These are phyloP conservation scores for Cotesia typhae DNA, from an alignment of 1,140 invertebrate species.

Conservation along the genomic window DNA sequence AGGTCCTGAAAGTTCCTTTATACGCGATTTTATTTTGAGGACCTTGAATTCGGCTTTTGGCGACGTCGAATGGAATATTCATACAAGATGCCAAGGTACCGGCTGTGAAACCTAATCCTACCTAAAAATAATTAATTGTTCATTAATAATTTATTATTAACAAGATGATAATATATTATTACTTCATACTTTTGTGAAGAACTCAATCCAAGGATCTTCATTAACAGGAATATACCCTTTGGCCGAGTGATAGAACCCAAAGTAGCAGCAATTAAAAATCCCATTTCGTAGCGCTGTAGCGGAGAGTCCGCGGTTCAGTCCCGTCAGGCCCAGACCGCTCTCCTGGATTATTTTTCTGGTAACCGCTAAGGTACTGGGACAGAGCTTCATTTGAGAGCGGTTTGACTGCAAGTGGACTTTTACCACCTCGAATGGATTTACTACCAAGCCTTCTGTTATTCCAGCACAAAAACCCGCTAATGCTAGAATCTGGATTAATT, in stretches of 20 bases:
- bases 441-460: conserved; percentile 86
- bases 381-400: conserved; percentile 64
- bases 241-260: conserved; percentile 92
- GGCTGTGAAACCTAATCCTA: conserved; percentile 83
- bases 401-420: conserved; percentile 88
- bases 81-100: conserved; percentile 84
- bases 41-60: conserved; percentile 93
- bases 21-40: conserved; percentile 86
- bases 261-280: conserved; percentile 92
- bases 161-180: not conserved
- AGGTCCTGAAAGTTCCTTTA: conserved; percentile 76
- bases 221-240: conserved; percentile 79
- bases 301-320: conserved; percentile 88
- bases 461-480: conserved; percentile 87
- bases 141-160: not conserved
- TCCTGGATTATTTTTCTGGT: conserved; percentile 80
- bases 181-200: conserved; percentile 56
- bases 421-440: conserved; percentile 95
- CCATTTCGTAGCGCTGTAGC: conserved; percentile 88
- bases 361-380: conserved; percentile 80
- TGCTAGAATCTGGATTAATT: conserved; percentile 76
- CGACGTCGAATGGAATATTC: conserved; percentile 96
- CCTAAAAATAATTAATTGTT: conserved; percentile 63
- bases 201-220: conserved; percentile 65
- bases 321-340: conserved; percentile 74